Base-by-base conservation (phyloP, 2,888 invertebrate species). In the Rhagonycha lutea region DNA sequence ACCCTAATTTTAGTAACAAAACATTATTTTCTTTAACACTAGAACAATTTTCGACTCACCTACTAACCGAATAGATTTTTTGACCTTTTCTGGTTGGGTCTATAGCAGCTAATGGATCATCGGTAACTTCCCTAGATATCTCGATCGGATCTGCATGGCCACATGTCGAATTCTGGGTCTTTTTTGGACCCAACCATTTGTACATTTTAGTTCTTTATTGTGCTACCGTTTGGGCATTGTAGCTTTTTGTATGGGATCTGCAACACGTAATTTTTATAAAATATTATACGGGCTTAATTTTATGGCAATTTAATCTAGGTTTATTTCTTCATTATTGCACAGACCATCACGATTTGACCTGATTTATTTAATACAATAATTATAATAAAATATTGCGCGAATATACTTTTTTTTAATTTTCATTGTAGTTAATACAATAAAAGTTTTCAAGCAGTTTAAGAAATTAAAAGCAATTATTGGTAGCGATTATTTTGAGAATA, bases 41-140 rank as follows among this genome's bases (percentile, higher is more conserved):
- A 11, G 3, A 12, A 4, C 26, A 24, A 65, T 26, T 65, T 62
- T 62, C 89, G n/a, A 91, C 91, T 84, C 89, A 91, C 79, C 91
- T 90, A 78, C 90, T 90, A 69, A 90, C 89, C 11, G 89, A 89
- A 70, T 91, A 91, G 78, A 91, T 90, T 81, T 89, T 89, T 78
- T 89, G 89, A 87, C 89, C 89, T 84, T 89, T 89, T 73, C 81
- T 74, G 73, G 83, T 68, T 70, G 84, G 78, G 72, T 85, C 83
- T 73, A 86, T 83, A 32, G 89, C 90, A 63, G 90, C 90, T 81
- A 91, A 86, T 73, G 91, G 91, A 83, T 91, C 90, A 75, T 88
- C 89, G 81, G 88, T 86, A 69, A 86, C 82, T 80, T 85, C 85
- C 83, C 85, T 85, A 47, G 75, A 72, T 69, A 78, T 65, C 61